A percentile compares a stretch with the other conserved stretches of the same genome.
These are phyloP conservation scores for Stenotaenia linearis DNA, from an alignment of 2,888 invertebrate species.

Conservation along the genomic window DNA sequence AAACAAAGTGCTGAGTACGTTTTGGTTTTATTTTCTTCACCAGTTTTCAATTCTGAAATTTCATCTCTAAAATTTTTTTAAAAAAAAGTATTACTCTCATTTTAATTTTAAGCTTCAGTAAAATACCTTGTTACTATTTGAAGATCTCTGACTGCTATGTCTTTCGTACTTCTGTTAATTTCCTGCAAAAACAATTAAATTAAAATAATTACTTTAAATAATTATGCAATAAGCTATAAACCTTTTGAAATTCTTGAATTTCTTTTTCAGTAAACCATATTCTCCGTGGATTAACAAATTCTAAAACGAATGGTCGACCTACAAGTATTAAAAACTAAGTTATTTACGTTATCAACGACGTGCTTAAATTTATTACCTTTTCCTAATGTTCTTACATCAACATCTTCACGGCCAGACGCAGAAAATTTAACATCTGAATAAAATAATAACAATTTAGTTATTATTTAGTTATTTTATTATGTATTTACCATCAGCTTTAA, in stretches of 20 bases:
- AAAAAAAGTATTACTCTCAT: not conserved
- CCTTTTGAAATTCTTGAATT: conserved; percentile 55
- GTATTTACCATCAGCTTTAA: conserved; percentile 56
- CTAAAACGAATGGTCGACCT: conserved; percentile 89
- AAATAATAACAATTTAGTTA: too few relatives aligned
- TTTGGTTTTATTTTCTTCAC: conserved; percentile 83
- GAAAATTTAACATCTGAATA: conserved; percentile 66
- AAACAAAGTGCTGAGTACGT: conserved; percentile 76
- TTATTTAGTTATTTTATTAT: not conserved
- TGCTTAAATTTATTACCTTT: conserved; percentile 43
- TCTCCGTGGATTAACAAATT: conserved; percentile 64
- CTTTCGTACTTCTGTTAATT: conserved; percentile 55
- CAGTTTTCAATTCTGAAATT: conserved; percentile 66
- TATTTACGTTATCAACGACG: too few relatives aligned
- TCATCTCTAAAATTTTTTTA: conserved; percentile 55
- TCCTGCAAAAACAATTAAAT: conserved; percentile 42
- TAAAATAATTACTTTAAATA: too few relatives aligned
- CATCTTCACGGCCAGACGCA: conserved; percentile 92
- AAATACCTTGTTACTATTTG: conserved; percentile 59
- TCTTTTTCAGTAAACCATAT: conserved; percentile 53
- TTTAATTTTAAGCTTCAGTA: not conserved
- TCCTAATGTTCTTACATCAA: conserved; percentile 82
- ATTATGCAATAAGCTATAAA: too few relatives aligned
- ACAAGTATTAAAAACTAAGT: not conserved
- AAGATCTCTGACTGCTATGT: conserved; percentile 58